These are phyloP conservation scores for Carduelis carduelis DNA, from an alignment of 2,797 vertebrate genomes.

Conservation along the genomic window DNA sequence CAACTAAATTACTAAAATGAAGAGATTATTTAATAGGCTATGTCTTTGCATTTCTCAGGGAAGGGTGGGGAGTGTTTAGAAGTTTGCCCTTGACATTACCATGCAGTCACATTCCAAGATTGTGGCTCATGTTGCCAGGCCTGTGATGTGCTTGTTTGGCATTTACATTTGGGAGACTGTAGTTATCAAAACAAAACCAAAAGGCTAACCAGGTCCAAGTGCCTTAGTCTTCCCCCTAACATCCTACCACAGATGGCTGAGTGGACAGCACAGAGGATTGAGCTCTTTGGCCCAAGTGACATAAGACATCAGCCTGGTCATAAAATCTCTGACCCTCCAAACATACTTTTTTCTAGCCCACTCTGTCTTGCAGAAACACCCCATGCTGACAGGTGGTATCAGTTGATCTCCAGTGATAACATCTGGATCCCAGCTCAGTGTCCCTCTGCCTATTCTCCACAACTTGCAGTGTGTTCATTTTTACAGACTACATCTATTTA, in stretches of 20 bases:
- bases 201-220: neutral
- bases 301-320: neutral
- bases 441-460: neutral
- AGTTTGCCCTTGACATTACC: constrained; percentile 18
- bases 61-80: constrained; percentile 77
- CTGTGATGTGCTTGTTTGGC: constrained; percentile 12
- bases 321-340: neutral
- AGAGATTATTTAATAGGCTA: constrained; percentile 70
- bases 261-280: neutral
- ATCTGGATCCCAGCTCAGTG: neutral
- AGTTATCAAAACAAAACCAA: constrained; percentile 30
- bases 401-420: neutral
- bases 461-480: neutral
- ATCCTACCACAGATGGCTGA: neutral
- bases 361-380: neutral
- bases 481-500: neutral
- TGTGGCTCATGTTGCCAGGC: constrained; percentile 22
- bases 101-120: constrained; percentile 50
- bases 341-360: neutral
- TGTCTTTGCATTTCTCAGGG: constrained; percentile 82
- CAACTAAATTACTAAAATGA: constrained; percentile 69
- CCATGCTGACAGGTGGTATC: neutral
- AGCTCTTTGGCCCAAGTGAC: neutral
- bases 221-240: neutral
- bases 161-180: neutral